A percentile compares a stretch with the other conserved stretches of the same genome.
Evolutionary conservation across 2,113 vertebrate species (phyloP).

Genomic region (Anguilla japonica): DNA sequence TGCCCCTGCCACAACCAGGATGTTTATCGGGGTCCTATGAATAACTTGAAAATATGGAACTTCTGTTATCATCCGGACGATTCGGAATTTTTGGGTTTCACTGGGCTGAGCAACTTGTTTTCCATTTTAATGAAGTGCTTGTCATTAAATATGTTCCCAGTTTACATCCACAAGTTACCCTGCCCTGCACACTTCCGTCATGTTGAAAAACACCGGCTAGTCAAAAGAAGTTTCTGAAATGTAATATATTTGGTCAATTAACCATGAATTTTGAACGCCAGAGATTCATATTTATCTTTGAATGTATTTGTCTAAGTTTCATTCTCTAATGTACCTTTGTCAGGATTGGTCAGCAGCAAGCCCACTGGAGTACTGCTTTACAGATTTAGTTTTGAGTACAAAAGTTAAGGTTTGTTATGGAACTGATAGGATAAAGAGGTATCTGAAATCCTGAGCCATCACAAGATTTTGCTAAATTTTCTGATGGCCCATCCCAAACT

Average conservation of each 20-base stretch:
- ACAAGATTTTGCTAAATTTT: background rate
- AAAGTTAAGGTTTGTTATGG: background rate
- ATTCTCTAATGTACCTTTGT: background rate
- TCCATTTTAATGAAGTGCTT: background rate
- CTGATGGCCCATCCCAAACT: background rate
- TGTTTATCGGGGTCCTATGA: background rate
- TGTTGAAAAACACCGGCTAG: background rate
- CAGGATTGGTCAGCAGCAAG: background rate
- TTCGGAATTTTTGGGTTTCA: background rate
- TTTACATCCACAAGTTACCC: background rate
- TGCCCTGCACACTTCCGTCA: background rate
- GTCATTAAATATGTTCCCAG: background rate
- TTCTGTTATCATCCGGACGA: background rate
- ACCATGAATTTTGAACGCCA: background rate
- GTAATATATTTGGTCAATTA: too few relatives aligned
- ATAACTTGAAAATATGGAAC: background rate
- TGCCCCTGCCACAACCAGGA: background rate
- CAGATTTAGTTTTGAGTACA: background rate
- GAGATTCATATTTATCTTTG: background rate
- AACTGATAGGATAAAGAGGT: background rate
- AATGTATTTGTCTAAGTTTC: background rate
- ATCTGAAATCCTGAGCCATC: background rate
- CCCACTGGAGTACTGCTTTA: background rate
- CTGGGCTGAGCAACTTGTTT: background rate
- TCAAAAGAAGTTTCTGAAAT: background rate